Conservation (phyloP, 1,140 invertebrate genomes). For the Anthonomus grandis region DNA sequence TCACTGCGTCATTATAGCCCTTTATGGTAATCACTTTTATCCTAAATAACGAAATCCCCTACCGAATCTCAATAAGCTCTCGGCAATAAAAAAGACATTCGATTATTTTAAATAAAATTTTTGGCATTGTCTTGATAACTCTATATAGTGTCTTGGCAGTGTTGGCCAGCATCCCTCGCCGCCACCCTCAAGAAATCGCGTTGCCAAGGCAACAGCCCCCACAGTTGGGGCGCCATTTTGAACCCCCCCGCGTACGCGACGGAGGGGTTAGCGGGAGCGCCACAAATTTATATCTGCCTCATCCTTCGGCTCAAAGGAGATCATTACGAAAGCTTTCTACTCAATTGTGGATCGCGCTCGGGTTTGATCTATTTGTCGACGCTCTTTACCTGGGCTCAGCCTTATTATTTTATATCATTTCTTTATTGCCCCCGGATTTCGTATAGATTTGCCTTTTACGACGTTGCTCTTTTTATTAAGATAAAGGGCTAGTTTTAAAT, state of each 20-base stretch:
- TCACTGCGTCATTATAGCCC: no score
- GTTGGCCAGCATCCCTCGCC: slow-evolving; percentile 34
- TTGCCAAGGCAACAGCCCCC: slow-evolving; percentile 39
- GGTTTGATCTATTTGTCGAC: slow-evolving; percentile 50
- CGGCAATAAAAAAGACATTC: no score
- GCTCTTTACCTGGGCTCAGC: slow-evolving; percentile 38
- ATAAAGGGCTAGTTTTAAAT: not conserved
- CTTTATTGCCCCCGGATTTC: slow-evolving; percentile 22
- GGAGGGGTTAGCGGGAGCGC: slow-evolving; percentile 46
- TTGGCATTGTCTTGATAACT: slow-evolving; percentile 1
- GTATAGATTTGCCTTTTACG: slow-evolving; percentile 20
- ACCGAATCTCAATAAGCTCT: no score
- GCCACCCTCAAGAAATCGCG: slow-evolving; percentile 34
- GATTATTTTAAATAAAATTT: not conserved
- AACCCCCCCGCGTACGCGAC: slow-evolving; percentile 33
- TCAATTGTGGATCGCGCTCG: slow-evolving; percentile 50
- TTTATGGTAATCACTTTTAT: no score
- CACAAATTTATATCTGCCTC: slow-evolving; percentile 52
- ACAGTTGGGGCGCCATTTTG: slow-evolving; percentile 42
- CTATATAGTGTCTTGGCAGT: no score
- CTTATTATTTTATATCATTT: slow-evolving; percentile 38
- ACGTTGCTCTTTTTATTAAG: slow-evolving; percentile 7
- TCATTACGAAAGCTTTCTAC: slow-evolving; percentile 52
- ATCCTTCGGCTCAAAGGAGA: slow-evolving; percentile 50
- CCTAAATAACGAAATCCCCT: no score